These are phyloP conservation scores for Rhinatrema bivittatum DNA, from an alignment of 2,797 vertebrate genomes.

Conservation along the genomic window DNA sequence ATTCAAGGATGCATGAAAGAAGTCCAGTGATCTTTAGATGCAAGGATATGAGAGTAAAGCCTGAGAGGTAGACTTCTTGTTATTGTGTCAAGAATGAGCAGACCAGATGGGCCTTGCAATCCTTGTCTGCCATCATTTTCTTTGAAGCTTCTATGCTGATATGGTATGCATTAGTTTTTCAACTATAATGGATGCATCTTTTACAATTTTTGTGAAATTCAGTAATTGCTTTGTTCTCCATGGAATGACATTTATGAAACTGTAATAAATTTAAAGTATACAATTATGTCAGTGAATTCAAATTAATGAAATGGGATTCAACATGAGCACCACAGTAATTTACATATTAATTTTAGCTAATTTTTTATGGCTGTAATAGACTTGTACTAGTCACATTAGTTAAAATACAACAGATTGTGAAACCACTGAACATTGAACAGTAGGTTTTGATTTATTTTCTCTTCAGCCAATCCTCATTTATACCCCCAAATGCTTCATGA, in stretches of 20 bases:
- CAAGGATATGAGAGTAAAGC: too few species aligned
- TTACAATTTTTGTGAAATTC: conserved; percentile 43
- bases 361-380: conserved; percentile 59
- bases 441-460: conserved; percentile 49
- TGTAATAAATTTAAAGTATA: conserved; percentile 68
- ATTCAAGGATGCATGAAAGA: too few species aligned
- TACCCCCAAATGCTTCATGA: conserved; percentile 33
- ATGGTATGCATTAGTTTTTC: too few species aligned
- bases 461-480: conserved; percentile 30
- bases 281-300: conserved; percentile 64
- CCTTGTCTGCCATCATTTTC: too few species aligned
- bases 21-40: too few species aligned
- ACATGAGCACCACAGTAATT: conserved; percentile 51
- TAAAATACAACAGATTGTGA: conserved; percentile 43
- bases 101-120: too few species aligned
- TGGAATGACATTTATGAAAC: conserved; percentile 45
- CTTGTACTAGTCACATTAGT: conserved; percentile 56
- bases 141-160: too few species aligned
- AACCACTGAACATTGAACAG: conserved; percentile 42
- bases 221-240: conserved; percentile 56
- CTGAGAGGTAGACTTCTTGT: too few species aligned
- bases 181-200: conserved; percentile 30
- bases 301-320: conserved; percentile 63
- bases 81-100: too few species aligned
- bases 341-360: conserved; percentile 68